phyloP scores from a whole-genome alignment of 1,140 invertebrate species.

The Drosophila varians region DNA sequence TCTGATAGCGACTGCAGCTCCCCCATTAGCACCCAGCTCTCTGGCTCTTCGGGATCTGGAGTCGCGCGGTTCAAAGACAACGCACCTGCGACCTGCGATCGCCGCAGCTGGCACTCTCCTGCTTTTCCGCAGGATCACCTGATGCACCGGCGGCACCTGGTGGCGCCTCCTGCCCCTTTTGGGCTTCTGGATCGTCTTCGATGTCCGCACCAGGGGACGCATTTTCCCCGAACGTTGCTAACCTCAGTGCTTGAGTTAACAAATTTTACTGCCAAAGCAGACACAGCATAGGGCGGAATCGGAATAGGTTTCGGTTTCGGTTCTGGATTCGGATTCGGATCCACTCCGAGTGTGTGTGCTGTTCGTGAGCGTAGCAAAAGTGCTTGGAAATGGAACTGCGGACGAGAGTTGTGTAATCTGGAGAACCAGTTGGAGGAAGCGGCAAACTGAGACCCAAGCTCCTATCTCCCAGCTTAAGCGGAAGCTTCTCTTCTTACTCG shows the following conservation, averaged over 20 bases:
- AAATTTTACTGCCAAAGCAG: conserved; percentile 32
- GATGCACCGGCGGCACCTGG: neutral
- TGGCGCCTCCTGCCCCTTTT: no score
- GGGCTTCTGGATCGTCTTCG: neutral
- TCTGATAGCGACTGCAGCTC: conserved; percentile 48
- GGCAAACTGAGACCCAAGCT: conserved; percentile 14
- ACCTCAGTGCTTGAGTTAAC: conserved; percentile 48
- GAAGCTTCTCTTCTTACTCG: neutral
- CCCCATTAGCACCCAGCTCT: neutral
- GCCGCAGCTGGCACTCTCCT: neutral
- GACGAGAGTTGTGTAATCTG: conserved; percentile 31
- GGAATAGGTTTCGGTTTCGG: conserved; percentile 5
- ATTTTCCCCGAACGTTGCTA: conserved; percentile 25
- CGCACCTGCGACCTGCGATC: conserved; percentile 34
- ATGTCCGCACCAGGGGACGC: conserved; percentile 23
- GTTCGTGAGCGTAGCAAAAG: conserved; percentile 30
- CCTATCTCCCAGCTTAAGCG: neutral
- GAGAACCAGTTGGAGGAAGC: neutral
- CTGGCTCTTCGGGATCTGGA: neutral
- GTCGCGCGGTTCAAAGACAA: conserved; percentile 13
- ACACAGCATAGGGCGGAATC: neutral
- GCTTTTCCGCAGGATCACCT: conserved; percentile 23
- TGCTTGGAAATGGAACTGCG: conserved; percentile 13
- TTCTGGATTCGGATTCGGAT: neutral
- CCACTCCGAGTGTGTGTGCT: neutral